These are phyloP conservation scores for Pterophyllum scalare DNA, from an alignment of 2,113 vertebrate genomes.

Conservation along the genomic window DNA sequence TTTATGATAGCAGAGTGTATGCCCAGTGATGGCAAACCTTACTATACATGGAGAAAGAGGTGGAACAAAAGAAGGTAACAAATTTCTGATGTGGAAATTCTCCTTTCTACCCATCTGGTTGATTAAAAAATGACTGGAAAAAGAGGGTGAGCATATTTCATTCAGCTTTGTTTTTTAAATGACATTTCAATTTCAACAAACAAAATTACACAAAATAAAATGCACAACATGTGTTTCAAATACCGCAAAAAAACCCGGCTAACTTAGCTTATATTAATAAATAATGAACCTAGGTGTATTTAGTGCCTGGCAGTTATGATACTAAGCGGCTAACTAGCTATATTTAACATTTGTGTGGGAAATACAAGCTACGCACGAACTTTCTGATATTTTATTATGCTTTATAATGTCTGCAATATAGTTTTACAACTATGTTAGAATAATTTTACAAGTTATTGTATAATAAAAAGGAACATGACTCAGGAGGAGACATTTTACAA, in stretches of 20 bases:
- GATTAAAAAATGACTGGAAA: neutral
- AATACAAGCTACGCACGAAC: neutral
- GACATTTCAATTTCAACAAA: neutral
- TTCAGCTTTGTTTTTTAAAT: too few species aligned
- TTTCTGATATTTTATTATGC: neutral
- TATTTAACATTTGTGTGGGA: neutral
- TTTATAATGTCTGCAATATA: neutral
- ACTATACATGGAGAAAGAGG: slow-evolving; percentile 63
- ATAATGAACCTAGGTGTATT: neutral
- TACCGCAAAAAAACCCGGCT: neutral
- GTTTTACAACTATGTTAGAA: neutral
- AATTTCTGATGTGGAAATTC: neutral
- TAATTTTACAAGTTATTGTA: neutral
- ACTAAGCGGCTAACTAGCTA: neutral
- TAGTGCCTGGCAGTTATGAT: neutral
- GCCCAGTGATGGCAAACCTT: slow-evolving; percentile 51
- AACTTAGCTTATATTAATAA: neutral
- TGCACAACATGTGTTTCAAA: neutral
- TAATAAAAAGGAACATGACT: neutral
- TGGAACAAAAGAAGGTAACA: slow-evolving; percentile 14
- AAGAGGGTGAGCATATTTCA: neutral
- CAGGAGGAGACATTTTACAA: neutral
- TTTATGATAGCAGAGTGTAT: slow-evolving; percentile 53
- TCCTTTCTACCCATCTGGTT: neutral
- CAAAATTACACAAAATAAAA: neutral